phyloP scores from a whole-genome alignment of 1,140 invertebrate genomes.

The Platyscapa corneri region DNA sequence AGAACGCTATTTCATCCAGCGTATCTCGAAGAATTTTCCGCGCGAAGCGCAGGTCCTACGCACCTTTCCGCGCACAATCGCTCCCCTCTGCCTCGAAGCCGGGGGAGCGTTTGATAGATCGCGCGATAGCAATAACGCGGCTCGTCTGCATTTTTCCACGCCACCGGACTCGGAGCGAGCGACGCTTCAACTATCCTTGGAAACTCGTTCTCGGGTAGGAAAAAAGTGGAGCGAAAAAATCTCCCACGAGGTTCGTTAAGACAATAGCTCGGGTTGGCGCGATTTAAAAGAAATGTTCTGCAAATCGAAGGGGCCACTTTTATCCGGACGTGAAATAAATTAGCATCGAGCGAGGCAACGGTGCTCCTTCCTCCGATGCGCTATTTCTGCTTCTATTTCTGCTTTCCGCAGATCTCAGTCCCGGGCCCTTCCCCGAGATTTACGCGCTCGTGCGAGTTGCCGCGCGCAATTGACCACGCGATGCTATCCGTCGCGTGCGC shows the following conservation, averaged over 20 bases:
- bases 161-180: no score
- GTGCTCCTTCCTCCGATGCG: background rate
- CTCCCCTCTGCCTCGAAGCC: no score
- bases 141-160: background rate
- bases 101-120: no score
- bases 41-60: no score
- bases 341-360: background rate
- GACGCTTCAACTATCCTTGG: background rate
- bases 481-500: conserved; percentile 18
- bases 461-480: conserved; percentile 20
- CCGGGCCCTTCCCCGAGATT: background rate
- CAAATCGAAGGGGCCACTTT: conserved; percentile 14
- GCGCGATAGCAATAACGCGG: background rate
- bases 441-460: background rate
- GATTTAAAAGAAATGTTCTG: conserved; percentile 6
- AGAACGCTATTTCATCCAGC: no score
- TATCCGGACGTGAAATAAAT: conserved; percentile 9
- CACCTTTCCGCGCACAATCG: no score
- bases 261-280: background rate
- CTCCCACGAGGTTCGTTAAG: background rate
- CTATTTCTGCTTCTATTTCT: no score
- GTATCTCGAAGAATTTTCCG: no score
- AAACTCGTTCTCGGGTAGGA: background rate
- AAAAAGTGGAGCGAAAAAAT: background rate
- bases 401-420: background rate